Evolutionary conservation across 2,888 invertebrate species (phyloP), one percentile per base, ranked within the genome.

Genomic region (Metalampra italica): DNA sequence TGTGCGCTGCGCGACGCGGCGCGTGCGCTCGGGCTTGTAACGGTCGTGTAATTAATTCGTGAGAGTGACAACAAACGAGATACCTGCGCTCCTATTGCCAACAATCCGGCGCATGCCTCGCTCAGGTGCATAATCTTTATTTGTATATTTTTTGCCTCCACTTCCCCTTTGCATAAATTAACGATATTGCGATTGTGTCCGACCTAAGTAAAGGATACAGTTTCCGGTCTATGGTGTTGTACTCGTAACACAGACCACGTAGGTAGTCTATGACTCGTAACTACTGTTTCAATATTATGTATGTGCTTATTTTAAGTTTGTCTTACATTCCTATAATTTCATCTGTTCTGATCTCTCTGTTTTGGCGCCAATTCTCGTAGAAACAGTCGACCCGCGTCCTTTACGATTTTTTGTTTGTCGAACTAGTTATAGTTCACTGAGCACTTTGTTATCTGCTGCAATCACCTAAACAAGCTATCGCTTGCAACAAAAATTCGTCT

Each of bases 161-260:
- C 83, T 88, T 87, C 85, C 88, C 89, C 89, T 86, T 87, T 87
- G 87, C 86, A 88, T 89, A 89, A 75, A 85, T 89, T 87, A 87
- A 66, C 68, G 78, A 73, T 82, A 84, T 75, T 55, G 81, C 82
- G 56, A 74, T 63, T 62, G 65, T 71, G 60, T 59, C 60, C 61
- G 49, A 53, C 46, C 53, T 56, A 60, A 70, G 64, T 57, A 50
- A 15, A n/a, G n/a, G n/a, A n/a, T n/a, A n/a, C n/a, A n/a, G 39
- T 46, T 29, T 41, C 4, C 11, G 34, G 8, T 11, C 11, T 4
- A 4, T 34, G 9, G 2, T 34, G 2, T 11, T 22, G 7, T 8
- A 8, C 11, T 41, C 9, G 29, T n/a, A n/a, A n/a, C n/a, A n/a
- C n/a, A n/a, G n/a, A n/a, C n/a, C n/a, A n/a, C n/a, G n/a, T n/a